Conservation (phyloP, 2,113 vertebrate species). For the Hemiprocne comata region DNA sequence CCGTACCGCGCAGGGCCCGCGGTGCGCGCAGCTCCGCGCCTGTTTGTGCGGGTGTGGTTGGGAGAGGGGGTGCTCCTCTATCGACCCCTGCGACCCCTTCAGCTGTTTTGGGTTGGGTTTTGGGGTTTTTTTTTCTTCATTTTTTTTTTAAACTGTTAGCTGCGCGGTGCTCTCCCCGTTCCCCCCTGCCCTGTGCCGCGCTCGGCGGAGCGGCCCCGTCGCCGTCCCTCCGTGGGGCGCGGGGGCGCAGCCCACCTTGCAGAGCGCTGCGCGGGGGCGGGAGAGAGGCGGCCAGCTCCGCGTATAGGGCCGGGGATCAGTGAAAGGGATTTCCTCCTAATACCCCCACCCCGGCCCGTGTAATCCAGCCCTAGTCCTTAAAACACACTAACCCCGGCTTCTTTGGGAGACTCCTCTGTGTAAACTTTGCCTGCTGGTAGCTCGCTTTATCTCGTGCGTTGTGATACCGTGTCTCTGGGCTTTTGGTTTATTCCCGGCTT, state of each 20-base stretch:
- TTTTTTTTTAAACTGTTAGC: neutral
- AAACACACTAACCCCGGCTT: neutral
- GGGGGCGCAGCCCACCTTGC: neutral
- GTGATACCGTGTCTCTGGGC: neutral
- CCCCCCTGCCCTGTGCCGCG: neutral
- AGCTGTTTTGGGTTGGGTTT: neutral
- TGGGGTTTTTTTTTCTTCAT: no score
- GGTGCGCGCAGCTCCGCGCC: neutral
- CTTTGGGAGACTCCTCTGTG: neutral
- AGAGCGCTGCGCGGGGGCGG: neutral
- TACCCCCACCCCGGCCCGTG: neutral
- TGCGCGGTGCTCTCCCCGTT: neutral
- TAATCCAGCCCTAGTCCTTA: slow-evolving; percentile 36
- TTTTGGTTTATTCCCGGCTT: neutral
- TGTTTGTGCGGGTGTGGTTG: neutral
- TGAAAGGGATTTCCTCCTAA: slow-evolving; percentile 45
- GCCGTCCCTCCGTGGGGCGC: neutral
- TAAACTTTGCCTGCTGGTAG: slow-evolving; percentile 45
- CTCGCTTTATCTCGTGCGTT: neutral
- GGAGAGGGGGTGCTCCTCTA: neutral
- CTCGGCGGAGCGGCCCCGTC: neutral
- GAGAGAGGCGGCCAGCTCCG: neutral
- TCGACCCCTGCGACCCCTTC: neutral
- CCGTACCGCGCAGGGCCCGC: neutral
- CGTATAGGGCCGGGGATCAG: neutral